phyloP scores from a whole-genome alignment of 2,113 vertebrate genomes.

The Sorex araneus region DNA sequence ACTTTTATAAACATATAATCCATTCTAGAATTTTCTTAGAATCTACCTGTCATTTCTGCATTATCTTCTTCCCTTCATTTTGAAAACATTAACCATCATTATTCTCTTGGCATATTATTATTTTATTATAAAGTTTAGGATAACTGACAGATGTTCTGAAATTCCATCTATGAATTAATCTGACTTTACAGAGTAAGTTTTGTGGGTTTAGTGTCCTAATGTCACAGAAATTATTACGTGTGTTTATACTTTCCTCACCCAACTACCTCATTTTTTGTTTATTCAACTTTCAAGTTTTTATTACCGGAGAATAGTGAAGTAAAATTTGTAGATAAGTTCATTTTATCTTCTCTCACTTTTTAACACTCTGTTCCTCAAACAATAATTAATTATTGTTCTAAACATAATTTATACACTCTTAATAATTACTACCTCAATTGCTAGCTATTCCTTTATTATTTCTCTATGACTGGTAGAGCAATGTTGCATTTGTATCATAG shows the following conservation, averaged over 20 bases:
- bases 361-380: not conserved
- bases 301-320: not conserved
- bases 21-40: slow-evolving; percentile 48
- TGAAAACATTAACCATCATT: slow-evolving; percentile 60
- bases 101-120: slow-evolving; percentile 62
- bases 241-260: slow-evolving; percentile 16
- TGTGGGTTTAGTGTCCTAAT: slow-evolving; percentile 43
- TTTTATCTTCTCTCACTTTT: not conserved
- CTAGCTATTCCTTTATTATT: not conserved
- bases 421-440: not conserved
- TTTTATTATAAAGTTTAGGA: slow-evolving; percentile 69
- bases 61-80: slow-evolving; percentile 27
- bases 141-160: slow-evolving; percentile 69
- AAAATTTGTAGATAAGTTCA: not conserved
- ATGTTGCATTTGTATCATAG: not conserved
- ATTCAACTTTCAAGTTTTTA: slow-evolving; percentile 4
- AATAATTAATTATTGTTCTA: not conserved
- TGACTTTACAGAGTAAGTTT: slow-evolving; percentile 45
- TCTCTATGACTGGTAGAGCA: not conserved
- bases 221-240: slow-evolving; percentile 15
- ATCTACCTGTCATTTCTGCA: slow-evolving; percentile 48
- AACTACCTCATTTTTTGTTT: not conserved
- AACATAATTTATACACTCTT: not conserved
- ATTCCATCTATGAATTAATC: slow-evolving; percentile 66
- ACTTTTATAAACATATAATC: slow-evolving; percentile 57